Evolutionary conservation across 2,888 invertebrate genomes (phyloP).

Genomic region (Drosophila lacicola): DNA sequence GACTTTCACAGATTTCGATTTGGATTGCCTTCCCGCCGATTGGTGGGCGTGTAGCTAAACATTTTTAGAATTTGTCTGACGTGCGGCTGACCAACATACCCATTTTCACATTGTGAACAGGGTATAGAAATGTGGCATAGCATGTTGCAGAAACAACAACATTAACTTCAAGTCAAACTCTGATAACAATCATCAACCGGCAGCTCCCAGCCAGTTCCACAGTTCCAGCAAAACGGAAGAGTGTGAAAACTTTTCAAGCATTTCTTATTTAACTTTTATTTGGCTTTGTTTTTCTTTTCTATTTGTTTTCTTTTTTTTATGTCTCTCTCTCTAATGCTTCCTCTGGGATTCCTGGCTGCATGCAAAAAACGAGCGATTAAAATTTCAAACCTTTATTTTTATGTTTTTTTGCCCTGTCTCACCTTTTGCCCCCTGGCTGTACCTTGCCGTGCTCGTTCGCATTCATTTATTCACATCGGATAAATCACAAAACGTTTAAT

Average conservation of each 20-base stretch:
- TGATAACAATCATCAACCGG: conserved; percentile 32
- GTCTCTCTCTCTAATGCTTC: conserved; percentile 59
- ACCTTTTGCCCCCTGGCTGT: conserved; percentile 23
- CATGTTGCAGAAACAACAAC: conserved; percentile 7
- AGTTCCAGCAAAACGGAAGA: conserved; percentile 2
- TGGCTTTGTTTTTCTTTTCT: conserved; percentile 25
- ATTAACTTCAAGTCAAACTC: conserved; percentile 12
- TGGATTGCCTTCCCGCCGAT: too few species aligned
- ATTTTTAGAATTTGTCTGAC: too few species aligned
- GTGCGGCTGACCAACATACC: background rate
- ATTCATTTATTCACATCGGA: conserved; percentile 61
- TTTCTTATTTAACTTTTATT: conserved; percentile 60
- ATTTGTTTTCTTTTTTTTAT: conserved; percentile 30
- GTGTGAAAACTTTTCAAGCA: conserved; percentile 46
- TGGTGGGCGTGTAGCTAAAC: too few species aligned
- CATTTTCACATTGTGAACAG: background rate
- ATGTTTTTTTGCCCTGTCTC: conserved; percentile 25
- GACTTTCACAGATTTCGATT: too few species aligned
- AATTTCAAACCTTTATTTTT: conserved; percentile 43
- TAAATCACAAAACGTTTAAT: conserved; percentile 74
- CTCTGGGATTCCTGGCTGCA: conserved; percentile 20
- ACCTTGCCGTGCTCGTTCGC: conserved; percentile 24
- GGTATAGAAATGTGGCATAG: background rate
- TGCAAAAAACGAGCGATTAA: conserved; percentile 26
- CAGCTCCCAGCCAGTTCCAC: background rate